Base-by-base conservation (phyloP, 1,140 invertebrate genomes). In the Thaumatotibia leucotreta region DNA sequence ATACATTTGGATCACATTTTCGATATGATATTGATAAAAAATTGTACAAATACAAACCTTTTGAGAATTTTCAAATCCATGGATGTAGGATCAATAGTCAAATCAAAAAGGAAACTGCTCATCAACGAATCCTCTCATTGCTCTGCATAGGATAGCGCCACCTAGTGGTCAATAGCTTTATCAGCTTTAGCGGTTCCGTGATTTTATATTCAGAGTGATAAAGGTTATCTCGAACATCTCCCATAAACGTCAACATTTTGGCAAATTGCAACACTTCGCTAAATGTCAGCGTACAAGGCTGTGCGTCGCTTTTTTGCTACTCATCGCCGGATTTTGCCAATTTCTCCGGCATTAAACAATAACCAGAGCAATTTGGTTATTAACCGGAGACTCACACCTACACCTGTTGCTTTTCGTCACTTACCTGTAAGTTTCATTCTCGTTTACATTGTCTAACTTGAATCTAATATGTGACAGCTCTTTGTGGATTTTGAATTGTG, bases 241-340 rank as follows among this genome's bases (percentile, higher is more conserved):
- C 24, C 23, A 64, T 49, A 35, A 66, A 63, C 22, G 32, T 63
- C 22, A 63, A 63, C 24, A 54, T 54, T 68, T 50, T 63, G 3
- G 9, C 10, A 61, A 50, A 23, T 72, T 69, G 72, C 70, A 77
- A 72, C 49, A 73, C 64, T n/a, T 11, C 23, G 0, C 29, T 23
- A 32, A 78, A 88, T 88, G 85, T 86, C 87, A 88, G 79, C 76
- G 76, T 79, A 73, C 72, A 80, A 82, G 78, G 77, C 77, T 76
- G 79, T 86, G 83, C 84, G 83, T 84, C 81, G 79, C 71, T 81
- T 89, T 89, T 86, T 86, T 82, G 84, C 85, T 45, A 82, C 86
- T 89, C 85, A 89, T 83, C 81, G 82, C 82, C 77, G 80, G 79
- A 81, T 84, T 87, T 83, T 68, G 66, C 72, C 73, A 76, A 87